Percentiles rank a stretch among this genome's conserved stretches.
Evolutionary conservation across 1,140 invertebrate species (phyloP).

Genomic region (Plectrocnemia conspersa): DNA sequence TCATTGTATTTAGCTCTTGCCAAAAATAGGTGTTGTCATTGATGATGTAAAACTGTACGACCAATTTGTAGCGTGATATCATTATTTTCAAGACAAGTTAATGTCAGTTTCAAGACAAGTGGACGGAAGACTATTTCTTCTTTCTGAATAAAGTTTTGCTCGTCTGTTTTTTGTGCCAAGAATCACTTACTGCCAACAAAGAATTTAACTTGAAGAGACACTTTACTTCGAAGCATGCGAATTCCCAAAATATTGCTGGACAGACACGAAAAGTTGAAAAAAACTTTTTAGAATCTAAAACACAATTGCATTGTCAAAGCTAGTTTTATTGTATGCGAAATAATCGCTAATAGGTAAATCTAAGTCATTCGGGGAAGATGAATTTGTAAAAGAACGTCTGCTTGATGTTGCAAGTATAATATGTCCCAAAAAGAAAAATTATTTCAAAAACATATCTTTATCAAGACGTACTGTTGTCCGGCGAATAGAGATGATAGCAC

Average conservation of each 20-base stretch:
- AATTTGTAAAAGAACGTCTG: constrained; percentile 1
- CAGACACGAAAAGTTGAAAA: neutral
- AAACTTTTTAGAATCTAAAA: no score
- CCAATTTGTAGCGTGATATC: no score
- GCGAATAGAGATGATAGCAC: neutral
- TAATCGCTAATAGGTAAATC: neutral
- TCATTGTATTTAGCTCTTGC: no score
- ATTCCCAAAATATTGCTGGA: neutral
- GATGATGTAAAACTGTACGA: no score
- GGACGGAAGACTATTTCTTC: constrained; percentile 5
- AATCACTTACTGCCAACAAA: neutral
- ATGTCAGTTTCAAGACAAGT: constrained; percentile 5
- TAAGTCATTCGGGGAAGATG: neutral
- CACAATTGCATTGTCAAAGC: neutral
- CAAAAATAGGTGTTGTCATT: no score
- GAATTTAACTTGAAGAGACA: neutral
- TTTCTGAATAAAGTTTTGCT: constrained; percentile 2
- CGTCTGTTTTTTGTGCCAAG: neutral
- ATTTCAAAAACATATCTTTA: neutral
- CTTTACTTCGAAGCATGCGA: constrained; percentile 1
- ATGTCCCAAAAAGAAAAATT: neutral
- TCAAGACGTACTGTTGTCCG: constrained; percentile 1
- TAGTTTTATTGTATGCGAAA: constrained; percentile 1
- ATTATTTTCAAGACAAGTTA: no score
- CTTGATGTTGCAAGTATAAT: constrained; percentile 1